Percentiles rank a stretch among this genome's conserved stretches.
phyloP scores from a whole-genome alignment of 2,888 invertebrate genomes.

The Volucella zonaria region DNA sequence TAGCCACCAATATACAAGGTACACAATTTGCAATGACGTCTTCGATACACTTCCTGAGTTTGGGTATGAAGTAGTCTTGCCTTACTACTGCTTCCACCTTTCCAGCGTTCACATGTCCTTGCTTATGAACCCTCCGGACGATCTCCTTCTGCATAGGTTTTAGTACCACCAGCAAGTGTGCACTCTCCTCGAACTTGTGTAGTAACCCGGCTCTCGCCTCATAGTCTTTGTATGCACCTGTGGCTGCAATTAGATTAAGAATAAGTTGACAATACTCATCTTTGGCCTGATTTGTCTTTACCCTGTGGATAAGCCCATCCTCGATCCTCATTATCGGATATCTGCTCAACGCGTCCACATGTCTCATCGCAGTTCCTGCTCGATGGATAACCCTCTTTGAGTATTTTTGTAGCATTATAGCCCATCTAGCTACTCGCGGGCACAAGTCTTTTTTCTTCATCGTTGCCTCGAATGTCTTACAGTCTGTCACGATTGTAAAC shows the following conservation, averaged over 20 bases:
- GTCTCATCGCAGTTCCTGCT: slow-evolving; percentile 12
- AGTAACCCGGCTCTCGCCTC: neutral
- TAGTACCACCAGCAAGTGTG: slow-evolving; percentile 4
- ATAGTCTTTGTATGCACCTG: neutral
- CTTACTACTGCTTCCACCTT: too few relatives aligned
- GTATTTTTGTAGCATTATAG: slow-evolving; percentile 28
- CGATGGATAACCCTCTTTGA: slow-evolving; percentile 16
- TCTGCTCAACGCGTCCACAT: slow-evolving; percentile 37
- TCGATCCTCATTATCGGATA: slow-evolving; percentile 12
- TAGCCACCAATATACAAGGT: too few relatives aligned
- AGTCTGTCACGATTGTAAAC: too few relatives aligned
- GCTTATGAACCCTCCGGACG: too few relatives aligned
- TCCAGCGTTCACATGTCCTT: too few relatives aligned
- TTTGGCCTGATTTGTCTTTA: too few relatives aligned
- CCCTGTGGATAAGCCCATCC: neutral
- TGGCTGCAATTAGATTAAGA: neutral
- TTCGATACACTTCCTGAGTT: too few relatives aligned
- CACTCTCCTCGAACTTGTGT: neutral
- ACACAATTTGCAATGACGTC: too few relatives aligned
- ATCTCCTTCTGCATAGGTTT: slow-evolving; percentile 15
- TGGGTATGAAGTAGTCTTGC: too few relatives aligned
- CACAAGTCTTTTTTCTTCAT: slow-evolving; percentile 25
- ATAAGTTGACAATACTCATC: too few relatives aligned
- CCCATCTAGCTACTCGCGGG: slow-evolving; percentile 28
- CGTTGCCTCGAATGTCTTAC: too few relatives aligned